phyloP scores from a whole-genome alignment of 2,888 invertebrate genomes.

The Polyommatus icarus region DNA sequence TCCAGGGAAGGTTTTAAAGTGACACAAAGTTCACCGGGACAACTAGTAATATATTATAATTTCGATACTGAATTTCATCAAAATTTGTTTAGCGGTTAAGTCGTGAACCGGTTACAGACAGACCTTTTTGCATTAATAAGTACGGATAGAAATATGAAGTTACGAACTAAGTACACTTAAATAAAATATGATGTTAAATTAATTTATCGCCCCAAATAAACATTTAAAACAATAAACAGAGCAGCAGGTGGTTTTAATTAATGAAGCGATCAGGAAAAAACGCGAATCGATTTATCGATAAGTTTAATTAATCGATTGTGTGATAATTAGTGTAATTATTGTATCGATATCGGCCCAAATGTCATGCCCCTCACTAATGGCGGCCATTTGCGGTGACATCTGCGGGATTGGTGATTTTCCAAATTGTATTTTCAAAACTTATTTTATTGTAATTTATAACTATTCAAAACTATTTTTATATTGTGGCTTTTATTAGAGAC shows the following conservation, averaged over 20 bases:
- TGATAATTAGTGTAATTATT: conserved; percentile 46
- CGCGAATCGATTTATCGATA: conserved; percentile 24
- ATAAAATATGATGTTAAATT: neutral
- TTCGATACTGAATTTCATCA: neutral
- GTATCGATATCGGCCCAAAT: conserved; percentile 57
- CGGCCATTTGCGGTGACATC: conserved; percentile 33
- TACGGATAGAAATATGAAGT: neutral
- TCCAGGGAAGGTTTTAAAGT: no score
- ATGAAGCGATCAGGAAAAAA: conserved; percentile 12
- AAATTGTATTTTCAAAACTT: neutral
- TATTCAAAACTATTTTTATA: neutral
- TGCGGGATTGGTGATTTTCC: neutral
- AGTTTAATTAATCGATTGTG: conserved; percentile 29
- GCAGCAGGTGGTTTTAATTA: conserved; percentile 22
- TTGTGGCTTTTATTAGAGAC: no score
- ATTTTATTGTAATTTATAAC: neutral
- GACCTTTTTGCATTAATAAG: neutral
- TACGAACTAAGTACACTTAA: neutral
- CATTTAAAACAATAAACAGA: conserved; percentile 3
- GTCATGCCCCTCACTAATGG: conserved; percentile 47
- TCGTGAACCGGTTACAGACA: neutral
- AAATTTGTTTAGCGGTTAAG: neutral
- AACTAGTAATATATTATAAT: no score
- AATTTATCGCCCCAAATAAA: neutral
- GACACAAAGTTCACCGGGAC: no score